These are phyloP conservation scores for Tineola bisselliella DNA, from an alignment of 2,888 invertebrate genomes.

Conservation along the genomic window DNA sequence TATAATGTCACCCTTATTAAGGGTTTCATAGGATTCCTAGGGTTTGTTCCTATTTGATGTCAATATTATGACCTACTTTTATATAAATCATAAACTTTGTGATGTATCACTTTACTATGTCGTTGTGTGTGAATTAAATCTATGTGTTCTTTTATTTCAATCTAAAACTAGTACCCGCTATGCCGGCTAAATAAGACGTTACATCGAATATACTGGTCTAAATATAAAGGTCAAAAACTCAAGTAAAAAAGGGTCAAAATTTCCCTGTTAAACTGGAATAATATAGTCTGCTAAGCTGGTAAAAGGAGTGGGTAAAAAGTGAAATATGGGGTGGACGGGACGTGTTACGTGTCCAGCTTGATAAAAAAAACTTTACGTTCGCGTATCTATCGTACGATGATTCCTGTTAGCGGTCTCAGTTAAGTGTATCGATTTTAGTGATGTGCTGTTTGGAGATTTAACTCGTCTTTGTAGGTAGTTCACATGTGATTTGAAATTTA, in stretches of 20 bases:
- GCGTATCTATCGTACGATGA: conserved; percentile 10
- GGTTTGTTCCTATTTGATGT: background rate
- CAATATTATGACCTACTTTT: background rate
- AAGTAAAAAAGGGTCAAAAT: background rate
- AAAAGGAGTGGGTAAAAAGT: conserved; percentile 37
- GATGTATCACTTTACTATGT: too few relatives aligned
- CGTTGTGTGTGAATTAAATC: too few relatives aligned
- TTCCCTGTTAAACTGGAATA: background rate
- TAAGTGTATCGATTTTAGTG: background rate
- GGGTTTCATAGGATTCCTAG: conserved; percentile 6
- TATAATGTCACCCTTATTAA: conserved; percentile 10
- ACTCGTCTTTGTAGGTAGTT: too few relatives aligned
- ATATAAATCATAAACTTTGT: background rate
- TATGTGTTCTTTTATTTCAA: too few relatives aligned
- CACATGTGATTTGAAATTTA: too few relatives aligned
- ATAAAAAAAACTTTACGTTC: conserved; percentile 8
- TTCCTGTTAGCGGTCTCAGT: conserved; percentile 2
- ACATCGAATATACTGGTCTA: too few relatives aligned
- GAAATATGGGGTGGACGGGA: conserved; percentile 58
- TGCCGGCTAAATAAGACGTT: too few relatives aligned
- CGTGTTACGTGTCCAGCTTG: conserved; percentile 42
- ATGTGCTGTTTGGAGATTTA: too few relatives aligned
- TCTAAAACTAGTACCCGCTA: too few relatives aligned
- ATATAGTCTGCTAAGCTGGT: conserved; percentile 15
- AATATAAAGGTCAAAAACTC: too few relatives aligned